Conservation (phyloP, 2,888 invertebrate genomes). For the Scaptomyza parva region DNA sequence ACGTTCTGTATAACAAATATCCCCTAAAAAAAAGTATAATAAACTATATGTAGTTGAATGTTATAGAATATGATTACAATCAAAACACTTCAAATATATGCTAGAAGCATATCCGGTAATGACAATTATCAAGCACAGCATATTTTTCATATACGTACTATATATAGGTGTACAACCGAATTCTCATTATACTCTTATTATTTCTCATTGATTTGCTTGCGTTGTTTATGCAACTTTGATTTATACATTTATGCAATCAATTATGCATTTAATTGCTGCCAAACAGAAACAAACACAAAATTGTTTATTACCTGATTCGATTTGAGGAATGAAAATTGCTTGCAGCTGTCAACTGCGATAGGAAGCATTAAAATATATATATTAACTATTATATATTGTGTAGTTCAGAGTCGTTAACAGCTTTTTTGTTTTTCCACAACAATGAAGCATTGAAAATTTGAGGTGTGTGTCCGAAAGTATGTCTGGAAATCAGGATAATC, state of each 20-base stretch:
- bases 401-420: background rate
- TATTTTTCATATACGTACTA: conserved; percentile 6
- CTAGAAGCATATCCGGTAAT: conserved; percentile 62
- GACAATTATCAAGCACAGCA: conserved; percentile 8
- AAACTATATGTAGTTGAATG: conserved; percentile 6
- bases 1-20: conserved; percentile 6
- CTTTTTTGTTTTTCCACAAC: conserved; percentile 17
- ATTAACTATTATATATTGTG: background rate
- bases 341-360: conserved; percentile 59
- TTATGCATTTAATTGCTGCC: conserved; percentile 75
- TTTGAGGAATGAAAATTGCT: conserved; percentile 69
- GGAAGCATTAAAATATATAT: conserved; percentile 42
- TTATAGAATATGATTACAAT: conserved; percentile 1
- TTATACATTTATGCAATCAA: conserved; percentile 74
- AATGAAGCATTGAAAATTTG: conserved; percentile 47
- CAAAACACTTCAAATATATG: background rate
- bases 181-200: conserved; percentile 19
- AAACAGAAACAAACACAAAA: conserved; percentile 62
- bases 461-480: conserved; percentile 41
- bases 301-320: conserved; percentile 41
- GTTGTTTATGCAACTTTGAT: conserved; percentile 37
- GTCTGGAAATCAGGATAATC: conserved; percentile 18
- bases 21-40: background rate
- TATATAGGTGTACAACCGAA: conserved; percentile 18
- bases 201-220: conserved; percentile 41